phyloP scores from a whole-genome alignment of 2,797 vertebrate species.

The Spinus olivaceus region DNA sequence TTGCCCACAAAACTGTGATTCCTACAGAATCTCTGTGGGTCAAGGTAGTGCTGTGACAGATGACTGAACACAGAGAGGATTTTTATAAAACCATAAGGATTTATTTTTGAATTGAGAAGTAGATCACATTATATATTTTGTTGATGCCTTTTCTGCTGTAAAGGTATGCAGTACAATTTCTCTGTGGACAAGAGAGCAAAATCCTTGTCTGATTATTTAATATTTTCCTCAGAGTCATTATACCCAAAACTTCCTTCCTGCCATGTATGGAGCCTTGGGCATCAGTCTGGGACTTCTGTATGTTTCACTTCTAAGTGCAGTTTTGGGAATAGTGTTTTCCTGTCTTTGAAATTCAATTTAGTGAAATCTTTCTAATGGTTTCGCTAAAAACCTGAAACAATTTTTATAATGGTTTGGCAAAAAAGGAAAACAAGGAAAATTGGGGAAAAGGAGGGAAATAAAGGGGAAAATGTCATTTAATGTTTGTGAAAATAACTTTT shows the following conservation, averaged over 20 bases:
- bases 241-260: neutral
- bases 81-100: neutral
- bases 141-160: neutral
- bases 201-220: neutral
- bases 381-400: neutral
- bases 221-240: neutral
- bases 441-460: fast-evolving
- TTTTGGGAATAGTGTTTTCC: neutral
- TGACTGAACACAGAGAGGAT: neutral
- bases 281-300: neutral
- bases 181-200: neutral
- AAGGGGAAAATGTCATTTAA: neutral
- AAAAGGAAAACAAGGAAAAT: neutral
- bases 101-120: neutral
- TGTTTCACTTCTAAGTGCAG: neutral
- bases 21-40: neutral
- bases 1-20: neutral
- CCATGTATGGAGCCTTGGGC: neutral
- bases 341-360: neutral
- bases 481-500: neutral
- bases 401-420: neutral
- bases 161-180: neutral
- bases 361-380: neutral
- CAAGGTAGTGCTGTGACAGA: neutral
- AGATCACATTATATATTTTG: neutral